Percentiles rank a stretch among this genome's conserved stretches.
Evolutionary conservation across 1,140 invertebrate genomes (phyloP).

Genomic region (Brachionus paranguensis): DNA sequence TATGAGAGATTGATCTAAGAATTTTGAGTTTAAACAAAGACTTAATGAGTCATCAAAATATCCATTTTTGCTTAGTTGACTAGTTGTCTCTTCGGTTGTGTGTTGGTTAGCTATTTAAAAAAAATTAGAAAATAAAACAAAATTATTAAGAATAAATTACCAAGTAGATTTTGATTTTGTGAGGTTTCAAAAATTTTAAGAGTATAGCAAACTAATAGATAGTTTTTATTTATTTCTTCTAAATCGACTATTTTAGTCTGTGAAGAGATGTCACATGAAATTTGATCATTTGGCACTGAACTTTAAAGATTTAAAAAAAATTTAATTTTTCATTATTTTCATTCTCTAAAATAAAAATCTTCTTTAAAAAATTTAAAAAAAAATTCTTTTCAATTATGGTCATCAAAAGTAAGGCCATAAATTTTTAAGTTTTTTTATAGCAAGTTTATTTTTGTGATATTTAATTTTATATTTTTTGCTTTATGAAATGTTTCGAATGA

Average conservation of each 20-base stretch:
- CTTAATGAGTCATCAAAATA: slow-evolving; percentile 15
- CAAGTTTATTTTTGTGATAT: no score
- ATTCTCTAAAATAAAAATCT: no score
- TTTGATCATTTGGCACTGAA: neutral
- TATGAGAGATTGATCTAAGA: neutral
- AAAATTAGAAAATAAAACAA: no score
- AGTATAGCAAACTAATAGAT: neutral
- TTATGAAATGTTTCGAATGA: no score
- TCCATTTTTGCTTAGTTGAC: neutral
- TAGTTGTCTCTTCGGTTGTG: neutral
- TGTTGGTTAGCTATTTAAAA: neutral
- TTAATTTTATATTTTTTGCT: no score
- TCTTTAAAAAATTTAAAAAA: no score
- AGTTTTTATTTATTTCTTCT: slow-evolving; percentile 37
- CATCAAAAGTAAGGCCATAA: no score
- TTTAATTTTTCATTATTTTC: no score
- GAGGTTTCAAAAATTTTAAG: neutral
- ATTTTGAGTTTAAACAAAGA: neutral
- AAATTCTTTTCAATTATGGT: no score
- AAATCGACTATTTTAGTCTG: neutral
- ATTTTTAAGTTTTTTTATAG: no score
- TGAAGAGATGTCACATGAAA: no score
- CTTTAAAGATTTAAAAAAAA: neutral
- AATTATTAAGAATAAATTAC: neutral
- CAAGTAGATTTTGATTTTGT: neutral